phyloP scores from a whole-genome alignment of 2,113 vertebrate species.

The Pungitius pungitius region DNA sequence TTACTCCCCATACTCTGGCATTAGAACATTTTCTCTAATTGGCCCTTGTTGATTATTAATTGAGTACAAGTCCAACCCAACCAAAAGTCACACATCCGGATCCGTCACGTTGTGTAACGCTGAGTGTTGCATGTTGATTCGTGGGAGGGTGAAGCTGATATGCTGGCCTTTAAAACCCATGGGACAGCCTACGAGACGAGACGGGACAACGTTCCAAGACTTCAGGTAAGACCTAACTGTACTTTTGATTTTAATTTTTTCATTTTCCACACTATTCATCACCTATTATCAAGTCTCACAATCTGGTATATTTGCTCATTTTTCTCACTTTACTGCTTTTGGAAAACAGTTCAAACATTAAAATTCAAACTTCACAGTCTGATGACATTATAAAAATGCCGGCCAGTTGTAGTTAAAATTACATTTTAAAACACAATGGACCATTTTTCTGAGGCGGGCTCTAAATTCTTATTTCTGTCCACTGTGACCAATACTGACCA shows the following conservation, averaged over 20 bases:
- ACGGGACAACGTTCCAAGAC: not conserved
- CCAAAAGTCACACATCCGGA: not conserved
- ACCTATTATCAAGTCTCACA: not conserved
- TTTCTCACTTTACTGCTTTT: too few relatives aligned
- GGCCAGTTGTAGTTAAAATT: not conserved
- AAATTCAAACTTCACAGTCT: too few relatives aligned
- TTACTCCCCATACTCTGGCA: too few relatives aligned
- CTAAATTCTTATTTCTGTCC: too few relatives aligned
- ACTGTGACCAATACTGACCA: too few relatives aligned
- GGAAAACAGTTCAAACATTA: too few relatives aligned
- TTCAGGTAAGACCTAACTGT: slow-evolving; percentile 34
- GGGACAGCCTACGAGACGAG: not conserved
- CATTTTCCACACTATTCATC: not conserved
- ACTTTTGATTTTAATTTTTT: too few relatives aligned
- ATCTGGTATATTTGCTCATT: too few relatives aligned
- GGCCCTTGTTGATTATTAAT: too few relatives aligned
- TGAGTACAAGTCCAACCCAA: not conserved
- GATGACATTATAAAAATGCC: not conserved
- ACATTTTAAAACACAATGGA: not conserved
- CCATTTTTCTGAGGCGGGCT: too few relatives aligned
- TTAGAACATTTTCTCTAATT: too few relatives aligned
- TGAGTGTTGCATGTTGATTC: slow-evolving; percentile 25
- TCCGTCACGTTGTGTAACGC: slow-evolving; percentile 4
- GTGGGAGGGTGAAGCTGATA: slow-evolving; percentile 24
- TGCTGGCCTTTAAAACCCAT: slow-evolving; percentile 24